Base-by-base conservation (phyloP, 2,888 invertebrate species). In the Anoncus sp. region DNA sequence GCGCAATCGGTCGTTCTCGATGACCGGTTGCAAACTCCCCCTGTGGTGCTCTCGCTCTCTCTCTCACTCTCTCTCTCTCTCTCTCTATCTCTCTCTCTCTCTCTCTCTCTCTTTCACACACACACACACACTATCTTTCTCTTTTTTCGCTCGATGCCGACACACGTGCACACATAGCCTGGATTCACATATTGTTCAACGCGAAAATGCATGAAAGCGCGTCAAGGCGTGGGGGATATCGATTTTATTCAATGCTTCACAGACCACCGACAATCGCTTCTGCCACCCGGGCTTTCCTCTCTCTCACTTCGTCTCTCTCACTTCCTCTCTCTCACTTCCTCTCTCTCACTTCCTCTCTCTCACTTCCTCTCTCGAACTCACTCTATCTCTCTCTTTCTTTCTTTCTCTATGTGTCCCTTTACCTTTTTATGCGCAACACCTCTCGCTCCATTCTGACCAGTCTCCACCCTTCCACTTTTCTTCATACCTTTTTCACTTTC, bases 241-340 rank as follows among this genome's bases (percentile, higher is more conserved):
- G 82, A 82, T 81, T 82, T 79, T 79, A 82, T 81, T 81, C 81
- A 81, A 72, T 72, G 66, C 66, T 75, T 81, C 75, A 69, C 73
- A 73, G 79, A 70, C 77, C 81, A 77, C 76, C 69, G 70, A 77
- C 75, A 69, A 78, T 75, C 75, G 60, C 53, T 69, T 47, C 57
- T 24, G 66, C 63, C 53, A 38, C 49, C 59, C 43, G 57, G 40
- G 62, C 53, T 47, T 76, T 63, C 20, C n/a, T 71, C 74, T 59
- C 63, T 40, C 51, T 31, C 43, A 22, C 38, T 43, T 49, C 75
- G 27, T 71, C 47, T 53, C 49, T 55, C 24, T 43, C 67, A 53
- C 38, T 53, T 9, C 62, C 75, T 49, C 59, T 18, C 40, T 22
- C 27, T 22, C 22, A 22, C 18, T 51, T 20, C 47, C 35, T 65